phyloP scores from a whole-genome alignment of 2,797 vertebrate genomes.

The Novumbra hubbsi region DNA sequence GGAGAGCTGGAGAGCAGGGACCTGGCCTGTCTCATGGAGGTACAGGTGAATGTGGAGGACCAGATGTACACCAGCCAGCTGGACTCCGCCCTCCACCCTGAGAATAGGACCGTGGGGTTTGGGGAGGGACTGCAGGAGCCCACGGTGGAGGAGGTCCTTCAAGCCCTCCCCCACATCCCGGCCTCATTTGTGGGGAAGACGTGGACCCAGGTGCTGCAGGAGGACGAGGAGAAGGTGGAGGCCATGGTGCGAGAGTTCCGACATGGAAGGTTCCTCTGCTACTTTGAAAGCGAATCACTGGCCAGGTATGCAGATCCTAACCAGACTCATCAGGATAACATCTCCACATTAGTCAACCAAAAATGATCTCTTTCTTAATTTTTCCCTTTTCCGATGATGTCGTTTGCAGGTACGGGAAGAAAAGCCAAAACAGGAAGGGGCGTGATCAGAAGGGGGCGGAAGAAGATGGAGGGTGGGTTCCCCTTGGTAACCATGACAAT shows the following conservation, averaged over 20 bases:
- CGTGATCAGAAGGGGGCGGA: constrained; percentile 25
- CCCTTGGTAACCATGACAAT: constrained; percentile 60
- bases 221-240: constrained; percentile 85
- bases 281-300: constrained; percentile 82
- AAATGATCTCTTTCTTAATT: background rate
- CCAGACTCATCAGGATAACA: background rate
- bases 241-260: constrained; percentile 82
- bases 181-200: constrained; percentile 86
- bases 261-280: constrained; percentile 79
- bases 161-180: constrained; percentile 79
- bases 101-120: constrained; percentile 16
- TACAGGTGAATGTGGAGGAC: constrained; percentile 77
- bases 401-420: constrained; percentile 54
- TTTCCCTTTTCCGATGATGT: constrained; percentile 13
- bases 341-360: background rate
- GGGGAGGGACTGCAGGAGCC: constrained; percentile 39
- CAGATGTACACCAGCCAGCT: constrained; percentile 76
- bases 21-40: constrained; percentile 73
- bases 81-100: constrained; percentile 64
- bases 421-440: constrained; percentile 40
- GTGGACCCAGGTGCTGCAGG: constrained; percentile 83
- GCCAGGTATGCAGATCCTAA: constrained; percentile 64
- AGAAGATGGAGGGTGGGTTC: constrained; percentile 41
- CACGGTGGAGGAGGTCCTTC: constrained; percentile 75
- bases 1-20: constrained; percentile 38